Conservation (phyloP, 2,797 vertebrate species). For the Garrulus glandarius region DNA sequence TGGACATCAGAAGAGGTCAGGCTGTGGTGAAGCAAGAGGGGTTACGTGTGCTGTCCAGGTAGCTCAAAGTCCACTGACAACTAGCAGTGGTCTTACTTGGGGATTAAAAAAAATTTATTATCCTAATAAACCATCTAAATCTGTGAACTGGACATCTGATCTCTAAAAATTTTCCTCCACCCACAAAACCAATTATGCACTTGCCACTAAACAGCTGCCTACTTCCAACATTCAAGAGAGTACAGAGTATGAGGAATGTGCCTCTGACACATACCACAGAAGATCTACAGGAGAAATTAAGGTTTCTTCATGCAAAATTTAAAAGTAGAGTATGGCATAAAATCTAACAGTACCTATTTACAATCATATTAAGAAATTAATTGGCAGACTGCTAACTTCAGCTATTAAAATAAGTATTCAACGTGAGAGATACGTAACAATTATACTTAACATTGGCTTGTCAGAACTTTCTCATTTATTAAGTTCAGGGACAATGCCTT, state of each 20-base stretch:
- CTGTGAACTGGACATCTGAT: neutral
- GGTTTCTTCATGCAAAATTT: neutral
- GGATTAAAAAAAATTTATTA: neutral
- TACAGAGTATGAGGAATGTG: neutral
- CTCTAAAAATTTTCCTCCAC: neutral
- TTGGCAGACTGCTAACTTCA: slow-evolving; percentile 31
- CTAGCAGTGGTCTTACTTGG: neutral
- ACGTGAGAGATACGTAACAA: neutral
- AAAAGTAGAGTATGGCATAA: neutral
- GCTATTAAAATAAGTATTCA: slow-evolving; percentile 41
- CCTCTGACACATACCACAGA: neutral
- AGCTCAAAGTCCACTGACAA: neutral
- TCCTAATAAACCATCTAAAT: neutral
- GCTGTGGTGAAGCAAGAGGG: neutral
- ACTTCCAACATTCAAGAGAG: neutral
- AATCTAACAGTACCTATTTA: slow-evolving; percentile 16
- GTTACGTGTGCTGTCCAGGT: neutral
- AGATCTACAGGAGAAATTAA: slow-evolving; percentile 28
- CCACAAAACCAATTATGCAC: neutral
- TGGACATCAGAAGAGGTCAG: neutral
- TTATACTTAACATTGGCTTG: neutral
- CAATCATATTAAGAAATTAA: neutral
- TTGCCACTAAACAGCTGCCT: slow-evolving; percentile 33
- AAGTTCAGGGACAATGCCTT: neutral
- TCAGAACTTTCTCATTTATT: neutral